phyloP scores from a whole-genome alignment of 2,113 vertebrate species.

The Misgurnus anguillicaudatus region DNA sequence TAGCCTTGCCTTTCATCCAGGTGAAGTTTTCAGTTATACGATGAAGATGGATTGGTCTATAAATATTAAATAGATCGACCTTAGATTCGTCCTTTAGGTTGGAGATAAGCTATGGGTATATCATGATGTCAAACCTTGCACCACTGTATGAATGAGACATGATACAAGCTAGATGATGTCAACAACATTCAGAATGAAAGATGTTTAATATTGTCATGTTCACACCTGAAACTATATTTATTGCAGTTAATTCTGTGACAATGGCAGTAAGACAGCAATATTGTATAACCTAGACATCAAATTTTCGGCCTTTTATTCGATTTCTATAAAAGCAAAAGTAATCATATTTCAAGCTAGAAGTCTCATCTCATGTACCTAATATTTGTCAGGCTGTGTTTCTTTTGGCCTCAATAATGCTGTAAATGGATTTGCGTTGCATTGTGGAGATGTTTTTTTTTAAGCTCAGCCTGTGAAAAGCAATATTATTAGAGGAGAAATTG shows the following conservation, averaged over 20 bases:
- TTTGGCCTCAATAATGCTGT: not conserved
- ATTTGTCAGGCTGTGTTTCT: conserved; percentile 18
- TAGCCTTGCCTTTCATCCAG: too few relatives aligned
- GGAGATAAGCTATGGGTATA: too few relatives aligned
- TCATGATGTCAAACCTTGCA: too few relatives aligned
- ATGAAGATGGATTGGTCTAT: too few relatives aligned
- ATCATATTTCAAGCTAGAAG: conserved; percentile 62
- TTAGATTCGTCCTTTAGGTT: too few relatives aligned
- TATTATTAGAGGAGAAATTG: conserved; percentile 9
- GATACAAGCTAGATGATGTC: not conserved
- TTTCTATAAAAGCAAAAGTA: conserved; percentile 43
- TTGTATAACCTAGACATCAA: not conserved
- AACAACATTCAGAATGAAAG: not conserved
- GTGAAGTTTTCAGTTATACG: too few relatives aligned
- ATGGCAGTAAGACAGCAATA: too few relatives aligned
- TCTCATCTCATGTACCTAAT: conserved; percentile 40
- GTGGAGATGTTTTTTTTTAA: conserved; percentile 27
- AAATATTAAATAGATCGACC: too few relatives aligned
- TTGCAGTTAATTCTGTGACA: not conserved
- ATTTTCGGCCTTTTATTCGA: not conserved
- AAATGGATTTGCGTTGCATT: conserved; percentile 38
- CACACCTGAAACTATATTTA: not conserved
- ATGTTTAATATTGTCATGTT: not conserved
- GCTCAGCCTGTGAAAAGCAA: not conserved
- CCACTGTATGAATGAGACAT: too few relatives aligned